Evolutionary conservation across 2,888 invertebrate species (phyloP), one percentile per base, ranked within the genome.

Genomic region (Scrobipalpa atriplicella): DNA sequence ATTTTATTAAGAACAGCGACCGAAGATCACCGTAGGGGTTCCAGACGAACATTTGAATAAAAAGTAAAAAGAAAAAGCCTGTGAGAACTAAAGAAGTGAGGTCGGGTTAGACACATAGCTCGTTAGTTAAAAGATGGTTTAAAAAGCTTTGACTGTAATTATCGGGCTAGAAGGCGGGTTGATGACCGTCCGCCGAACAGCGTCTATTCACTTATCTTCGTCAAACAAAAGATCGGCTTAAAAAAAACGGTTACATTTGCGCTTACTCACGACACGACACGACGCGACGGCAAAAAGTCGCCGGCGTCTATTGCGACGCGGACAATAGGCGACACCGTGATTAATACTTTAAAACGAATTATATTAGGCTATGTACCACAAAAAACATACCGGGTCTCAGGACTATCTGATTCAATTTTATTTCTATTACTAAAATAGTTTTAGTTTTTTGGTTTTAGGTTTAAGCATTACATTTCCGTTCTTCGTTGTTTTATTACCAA

Each of bases 201-300:
- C 69, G 61, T 78, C 86, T 87, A 88, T 88, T 88, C 89, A 89
- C 86, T 90, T 88, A 90, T 89, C 89, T 87, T 78, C 75, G 79
- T 82, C 86, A 88, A 89, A 92, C 90, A 90, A 90, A 90, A 84
- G 82, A 74, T 75, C 69, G 72, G 67, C 70, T 69, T 72, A 74
- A 72, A 82, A 84, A 84, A 86, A 84, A 73, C 72, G 72, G 78
- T 76, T 78, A 78, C 82, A 82, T 84, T 86, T 85, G 81, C 84
- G 89, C 89, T 89, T 87, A 89, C 84, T 90, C 89, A 89, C 73
- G 80, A 66, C 69, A 68, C 63, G 68, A 66, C 74, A 75, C 77
- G 78, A 77, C 41, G 10, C 6, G 2, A 9, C n/a, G 47, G 80
- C 82, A 83, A 81, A 87, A 86, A 80, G 69, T 38, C 16, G 62